Percentiles rank a stretch among this genome's conserved stretches.
phyloP scores from a whole-genome alignment of 1,140 invertebrate species.

The Cotesia typhae region DNA sequence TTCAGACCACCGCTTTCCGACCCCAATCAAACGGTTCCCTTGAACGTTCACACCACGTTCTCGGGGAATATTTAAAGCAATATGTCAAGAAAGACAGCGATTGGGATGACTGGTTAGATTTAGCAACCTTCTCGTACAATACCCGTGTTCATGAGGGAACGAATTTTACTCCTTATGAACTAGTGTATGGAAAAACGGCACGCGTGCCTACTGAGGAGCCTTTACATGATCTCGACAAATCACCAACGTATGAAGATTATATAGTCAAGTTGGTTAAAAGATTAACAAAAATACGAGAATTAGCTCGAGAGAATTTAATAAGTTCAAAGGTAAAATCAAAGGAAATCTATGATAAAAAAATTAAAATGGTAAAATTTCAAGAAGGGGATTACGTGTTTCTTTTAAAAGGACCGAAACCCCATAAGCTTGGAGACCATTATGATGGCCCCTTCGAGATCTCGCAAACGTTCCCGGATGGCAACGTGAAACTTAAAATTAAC shows the following conservation, averaged over 20 bases:
- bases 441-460: too few species aligned
- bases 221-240: not conserved
- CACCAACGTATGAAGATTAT: constrained; percentile 1
- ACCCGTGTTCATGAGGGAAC: constrained; percentile 2
- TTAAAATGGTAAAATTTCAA: too few species aligned
- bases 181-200: not conserved
- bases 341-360: too few species aligned
- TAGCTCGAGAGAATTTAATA: too few species aligned
- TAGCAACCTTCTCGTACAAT: constrained; percentile 1
- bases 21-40: constrained; percentile 4
- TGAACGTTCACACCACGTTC: constrained; percentile 4
- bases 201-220: constrained; percentile 1
- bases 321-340: too few species aligned
- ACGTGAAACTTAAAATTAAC: too few species aligned
- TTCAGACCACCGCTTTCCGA: not conserved
- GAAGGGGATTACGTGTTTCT: too few species aligned
- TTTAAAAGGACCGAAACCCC: too few species aligned
- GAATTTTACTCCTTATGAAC: not conserved
- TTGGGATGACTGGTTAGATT: constrained; percentile 1
- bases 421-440: too few species aligned
- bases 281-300: too few species aligned
- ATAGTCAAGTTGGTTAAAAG: too few species aligned
- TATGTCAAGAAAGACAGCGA: not conserved
- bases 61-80: not conserved
- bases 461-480: too few species aligned